phyloP scores from a whole-genome alignment of 2,888 invertebrate species.

The Conchocele bisecta region DNA sequence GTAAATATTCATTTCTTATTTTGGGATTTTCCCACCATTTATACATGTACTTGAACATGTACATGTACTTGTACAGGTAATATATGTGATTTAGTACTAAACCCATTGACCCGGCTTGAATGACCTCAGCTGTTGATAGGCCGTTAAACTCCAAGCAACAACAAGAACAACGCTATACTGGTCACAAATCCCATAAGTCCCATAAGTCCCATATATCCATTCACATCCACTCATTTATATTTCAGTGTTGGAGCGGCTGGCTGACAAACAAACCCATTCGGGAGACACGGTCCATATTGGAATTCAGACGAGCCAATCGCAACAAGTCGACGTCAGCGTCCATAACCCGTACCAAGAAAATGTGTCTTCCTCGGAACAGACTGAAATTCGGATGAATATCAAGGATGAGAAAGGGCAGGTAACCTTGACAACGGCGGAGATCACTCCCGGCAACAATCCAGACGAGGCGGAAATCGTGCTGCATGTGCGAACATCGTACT shows the following conservation, averaged over 20 bases:
- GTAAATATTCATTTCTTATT: too few species aligned
- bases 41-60: too few species aligned
- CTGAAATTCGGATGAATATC: conserved; percentile 47
- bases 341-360: conserved; percentile 42
- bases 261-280: neutral
- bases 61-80: too few species aligned
- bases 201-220: neutral
- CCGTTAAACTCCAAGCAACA: too few species aligned
- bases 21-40: too few species aligned
- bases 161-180: too few species aligned
- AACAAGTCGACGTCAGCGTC: conserved; percentile 55
- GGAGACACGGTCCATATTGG: conserved; percentile 41
- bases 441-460: conserved; percentile 36
- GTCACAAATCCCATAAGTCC: too few species aligned
- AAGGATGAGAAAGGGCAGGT: conserved; percentile 35
- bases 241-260: conserved; percentile 14
- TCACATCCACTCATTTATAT: neutral
- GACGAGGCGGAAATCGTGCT: conserved; percentile 49
- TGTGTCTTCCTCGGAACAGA: conserved; percentile 2
- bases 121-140: too few species aligned
- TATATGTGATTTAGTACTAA: too few species aligned
- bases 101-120: too few species aligned
- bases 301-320: conserved; percentile 52
- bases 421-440: conserved; percentile 53
- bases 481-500: conserved; percentile 58